Percentiles rank a stretch among this genome's conserved stretches.
Conservation (phyloP, 1,140 invertebrate genomes). For the Zophobas atratus region DNA sequence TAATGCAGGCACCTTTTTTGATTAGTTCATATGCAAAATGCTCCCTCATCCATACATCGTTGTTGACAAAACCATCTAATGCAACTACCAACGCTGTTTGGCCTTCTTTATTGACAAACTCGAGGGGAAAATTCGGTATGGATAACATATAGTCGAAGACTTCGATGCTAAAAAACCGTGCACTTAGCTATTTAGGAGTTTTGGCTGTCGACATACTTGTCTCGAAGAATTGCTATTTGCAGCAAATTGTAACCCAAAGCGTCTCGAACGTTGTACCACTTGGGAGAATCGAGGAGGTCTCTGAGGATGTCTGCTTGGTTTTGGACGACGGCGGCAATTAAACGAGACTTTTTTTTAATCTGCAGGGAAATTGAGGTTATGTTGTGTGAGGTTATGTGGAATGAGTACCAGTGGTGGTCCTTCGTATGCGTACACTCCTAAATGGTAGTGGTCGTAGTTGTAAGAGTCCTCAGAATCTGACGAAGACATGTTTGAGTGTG, state of each 20-base stretch:
- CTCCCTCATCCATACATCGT: not conserved
- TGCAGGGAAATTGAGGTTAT: not conserved
- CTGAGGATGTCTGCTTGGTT: not conserved
- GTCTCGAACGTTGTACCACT: slow-evolving; percentile 8
- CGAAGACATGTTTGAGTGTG: too few relatives aligned
- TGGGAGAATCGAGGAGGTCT: slow-evolving; percentile 1
- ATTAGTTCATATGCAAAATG: slow-evolving; percentile 11
- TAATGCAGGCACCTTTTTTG: slow-evolving; percentile 10
- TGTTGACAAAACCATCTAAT: too few relatives aligned
- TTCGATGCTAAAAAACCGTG: slow-evolving; percentile 1
- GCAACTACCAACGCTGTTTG: not conserved
- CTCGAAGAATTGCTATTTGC: slow-evolving; percentile 24
- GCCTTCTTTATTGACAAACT: not conserved
- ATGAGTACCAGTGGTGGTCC: not conserved
- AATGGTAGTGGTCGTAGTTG: too few relatives aligned
- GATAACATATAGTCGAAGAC: slow-evolving; percentile 20
- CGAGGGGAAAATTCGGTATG: not conserved
- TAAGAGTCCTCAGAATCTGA: too few relatives aligned
- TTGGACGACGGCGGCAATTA: slow-evolving; percentile 12
- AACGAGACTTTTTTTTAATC: slow-evolving; percentile 8
- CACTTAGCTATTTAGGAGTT: not conserved
- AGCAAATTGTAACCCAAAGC: not conserved
- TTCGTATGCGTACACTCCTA: too few relatives aligned
- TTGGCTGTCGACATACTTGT: not conserved
- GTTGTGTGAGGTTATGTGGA: not conserved